Evolutionary conservation across 1,140 invertebrate genomes (phyloP).

Genomic region (Drosophila triauraria): DNA sequence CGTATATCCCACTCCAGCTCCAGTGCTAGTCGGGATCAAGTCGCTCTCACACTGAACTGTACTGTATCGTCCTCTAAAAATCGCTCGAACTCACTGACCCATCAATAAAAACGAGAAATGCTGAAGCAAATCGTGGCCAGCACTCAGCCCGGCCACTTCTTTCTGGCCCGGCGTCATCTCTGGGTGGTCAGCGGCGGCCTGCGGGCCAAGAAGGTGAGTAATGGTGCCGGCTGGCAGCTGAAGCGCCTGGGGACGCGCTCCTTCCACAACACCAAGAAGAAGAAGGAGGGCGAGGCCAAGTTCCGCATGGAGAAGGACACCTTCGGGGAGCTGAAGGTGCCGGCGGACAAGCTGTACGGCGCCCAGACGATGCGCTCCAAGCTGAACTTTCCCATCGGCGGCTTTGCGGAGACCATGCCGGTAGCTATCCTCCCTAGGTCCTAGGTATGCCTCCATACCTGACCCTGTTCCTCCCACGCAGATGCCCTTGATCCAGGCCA

Average conservation of each 20-base stretch:
- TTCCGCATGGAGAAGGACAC: slow-evolving; percentile 94
- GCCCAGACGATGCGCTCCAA: slow-evolving; percentile 98
- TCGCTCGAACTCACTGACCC: slow-evolving; percentile 1
- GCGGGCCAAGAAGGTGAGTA: slow-evolving; percentile 9
- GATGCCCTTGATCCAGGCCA: slow-evolving; percentile 95
- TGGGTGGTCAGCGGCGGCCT: neutral
- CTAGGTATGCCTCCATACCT: too few species aligned
- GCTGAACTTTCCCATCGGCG: slow-evolving; percentile 99
- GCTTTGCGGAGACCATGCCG: slow-evolving; percentile 95
- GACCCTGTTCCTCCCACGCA: slow-evolving; percentile 67
- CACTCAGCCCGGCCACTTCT: neutral
- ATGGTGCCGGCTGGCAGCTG: too few species aligned
- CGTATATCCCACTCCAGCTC: neutral
- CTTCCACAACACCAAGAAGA: neutral
- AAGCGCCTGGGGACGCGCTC: too few species aligned
- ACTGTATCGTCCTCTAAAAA: too few species aligned
- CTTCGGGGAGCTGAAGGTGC: slow-evolving; percentile 97
- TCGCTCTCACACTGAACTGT: slow-evolving; percentile 2
- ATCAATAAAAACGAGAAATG: slow-evolving; percentile 19
- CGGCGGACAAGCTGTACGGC: slow-evolving; percentile 96
- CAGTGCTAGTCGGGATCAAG: neutral
- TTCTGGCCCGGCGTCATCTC: slow-evolving; percentile 3
- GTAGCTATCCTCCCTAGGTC: slow-evolving; percentile 86
- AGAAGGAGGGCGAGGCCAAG: slow-evolving; percentile 22
- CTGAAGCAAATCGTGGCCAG: slow-evolving; percentile 13